Evolutionary conservation across 2,113 vertebrate genomes (phyloP), one percentile per base, ranked within the genome.

Genomic region (Actenoides hombroni): DNA sequence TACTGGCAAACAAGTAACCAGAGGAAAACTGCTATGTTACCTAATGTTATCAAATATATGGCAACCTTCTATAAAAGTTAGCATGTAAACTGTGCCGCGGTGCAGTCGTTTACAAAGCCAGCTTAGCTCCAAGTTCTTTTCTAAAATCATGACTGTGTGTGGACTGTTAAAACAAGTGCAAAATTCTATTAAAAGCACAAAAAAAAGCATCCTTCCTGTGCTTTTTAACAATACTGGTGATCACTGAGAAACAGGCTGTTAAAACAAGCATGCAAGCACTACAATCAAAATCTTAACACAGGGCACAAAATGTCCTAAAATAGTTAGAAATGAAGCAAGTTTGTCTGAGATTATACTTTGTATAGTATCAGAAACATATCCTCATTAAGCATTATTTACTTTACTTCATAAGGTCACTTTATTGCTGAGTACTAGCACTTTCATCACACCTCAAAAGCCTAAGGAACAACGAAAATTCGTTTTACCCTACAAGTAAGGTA

Each of bases 381-480:
- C 37, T 95, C 69, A 89, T 86, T 96, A 94, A 91, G 76, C 54
- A 77, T 75, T 90, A 94, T 73, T 87, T 87, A 91, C 93, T 95
- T 94, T 90, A 91, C 87, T 87, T 88, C 93, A 67, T 71, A 88
- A 93, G 93, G 88, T 94, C 96, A 95, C 90, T 92, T 79, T 83
- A 83, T 63, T 95, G 96, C 96, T 97, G 94, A 97, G 95, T 76
- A 95, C 96, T 95, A 96, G 87, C 96, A 96, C 94, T 97, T 97
- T 97, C 94, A 95, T 97, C 90, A 93, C 94, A 98, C 94, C 95
- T 96, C 11, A 95, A 92, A 98, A 96, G 95, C 97, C 91, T 86
- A 82, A 94, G 93, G 90, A 96, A 95, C 91, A 88, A 82, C 74
- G 60, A 96, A 96, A 97, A 92, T 24, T 83, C 89, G 53, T 91